Evolutionary conservation across 2,113 vertebrate species (phyloP), one percentile per base, ranked within the genome.

Genomic region (Neopipo cinnamomea): DNA sequence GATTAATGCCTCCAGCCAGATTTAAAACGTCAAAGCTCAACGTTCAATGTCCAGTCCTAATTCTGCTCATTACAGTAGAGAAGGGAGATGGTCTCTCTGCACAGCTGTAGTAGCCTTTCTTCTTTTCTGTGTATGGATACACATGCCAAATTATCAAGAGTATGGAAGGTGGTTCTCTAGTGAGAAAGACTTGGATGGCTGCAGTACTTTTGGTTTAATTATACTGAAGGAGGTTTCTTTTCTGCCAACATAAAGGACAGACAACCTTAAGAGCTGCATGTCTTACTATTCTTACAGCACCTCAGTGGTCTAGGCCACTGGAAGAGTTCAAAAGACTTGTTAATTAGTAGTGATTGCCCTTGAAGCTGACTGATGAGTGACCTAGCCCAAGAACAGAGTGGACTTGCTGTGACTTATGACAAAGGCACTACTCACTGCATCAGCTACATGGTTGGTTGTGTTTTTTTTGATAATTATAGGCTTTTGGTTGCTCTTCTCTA

Each of bases 321-420:
- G 68, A 85, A 80, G 50, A 91, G 52, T 93, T 94, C 77, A 92
- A 94, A 91, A 84, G 67, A 39, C 72, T 78, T 71, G 27, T 59
- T 95, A 93, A 91, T 95, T 90, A 91, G 55, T 41, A 84, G 59
- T 56, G 85, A 90, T 67, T 88, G 72, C 42, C 42, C 75, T 90
- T 84, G 75, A 96, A 91, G 67, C 59, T 91, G 46, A 66, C 81
- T 93, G 88, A 53, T 50, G 73, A 82, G 37, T 80, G 85, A 74
- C 75, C 67, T 85, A 93, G 39, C 33, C 47, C 42, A 41, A 67
- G 71, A 70, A 47, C 14, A 76, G 66, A 78, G 53, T 33, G 73
- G 85, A 80, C 88, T 92, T 0, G 0, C n/a, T 35, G 55, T 83
- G 66, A 89, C 49, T 94, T 90, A 68, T 37, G 35, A 93, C 91